Evolutionary conservation across 2,888 invertebrate genomes (phyloP), one percentile per base, ranked within the genome.

Genomic region (Callimorpha dominula): DNA sequence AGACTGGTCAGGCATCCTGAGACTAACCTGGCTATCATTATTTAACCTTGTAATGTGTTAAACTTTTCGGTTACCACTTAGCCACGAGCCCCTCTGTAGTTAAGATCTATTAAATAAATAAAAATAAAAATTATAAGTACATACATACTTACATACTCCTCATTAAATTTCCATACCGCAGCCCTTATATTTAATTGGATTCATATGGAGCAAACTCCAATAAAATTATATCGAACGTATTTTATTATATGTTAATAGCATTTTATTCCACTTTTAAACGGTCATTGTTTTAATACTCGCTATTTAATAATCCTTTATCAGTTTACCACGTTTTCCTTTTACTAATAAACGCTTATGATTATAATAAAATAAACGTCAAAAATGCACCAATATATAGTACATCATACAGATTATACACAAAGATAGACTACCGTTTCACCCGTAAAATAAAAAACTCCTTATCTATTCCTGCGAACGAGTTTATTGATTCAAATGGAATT

Each of bases 401-500:
- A 31, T 31, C 31, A 76, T 74, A 69, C 72, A 69, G 78, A 81
- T 79, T 71, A 79, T 71, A 76, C 57, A 60, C 43, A 49, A 70
- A 73, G 78, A 83, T 80, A 84, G 42, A 77, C 83, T 85, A 78
- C 81, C 67, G 81, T 85, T 83, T 72, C 71, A 52, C 69, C 57
- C 60, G 73, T 76, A 78, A 80, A 81, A 79, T 75, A 76, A 76
- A 75, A 75, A 77, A 54, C 57, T 14, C 49, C 76, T 86, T 85
- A 86, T 86, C 86, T 80, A 77, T 86, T 85, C 83, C 80, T 52
- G 81, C 81, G 49, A 31, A 71, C 72, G 72, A 69, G 81, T 81
- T 81, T 82, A 83, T 82, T 82, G 82, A 86, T 85, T 87, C 86
- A 80, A 46, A 46, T 76, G 79, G 87, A 87, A 87, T 40, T 54